Percentiles rank a stretch among this genome's conserved stretches.
Conservation (phyloP, 1,140 invertebrate species). For the Bombus picipes region DNA sequence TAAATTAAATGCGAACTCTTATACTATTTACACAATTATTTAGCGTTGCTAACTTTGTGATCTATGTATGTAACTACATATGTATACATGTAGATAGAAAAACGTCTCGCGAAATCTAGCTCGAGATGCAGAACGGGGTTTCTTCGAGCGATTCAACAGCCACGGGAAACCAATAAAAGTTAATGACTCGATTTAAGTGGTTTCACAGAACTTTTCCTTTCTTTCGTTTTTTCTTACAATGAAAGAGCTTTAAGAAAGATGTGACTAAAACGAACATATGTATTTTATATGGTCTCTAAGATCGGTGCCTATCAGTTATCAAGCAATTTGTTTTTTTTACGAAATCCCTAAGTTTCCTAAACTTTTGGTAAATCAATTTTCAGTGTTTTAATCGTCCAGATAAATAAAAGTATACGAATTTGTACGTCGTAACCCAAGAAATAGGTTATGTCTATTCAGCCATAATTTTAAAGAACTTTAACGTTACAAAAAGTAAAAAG, state of each 20-base stretch:
- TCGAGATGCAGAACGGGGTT: neutral
- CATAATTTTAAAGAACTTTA: neutral
- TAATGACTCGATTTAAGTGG: neutral
- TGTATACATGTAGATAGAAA: no score
- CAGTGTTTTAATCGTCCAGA: neutral
- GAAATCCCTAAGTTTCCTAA: no score
- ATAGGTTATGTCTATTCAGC: conserved; percentile 20
- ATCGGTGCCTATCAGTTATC: neutral
- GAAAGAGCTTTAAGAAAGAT: neutral
- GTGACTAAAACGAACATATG: neutral
- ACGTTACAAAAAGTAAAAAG: no score
- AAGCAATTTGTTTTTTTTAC: neutral
- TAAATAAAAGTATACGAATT: neutral
- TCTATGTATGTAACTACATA: no score
- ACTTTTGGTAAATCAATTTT: no score
- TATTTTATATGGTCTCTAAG: neutral
- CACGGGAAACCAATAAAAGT: conserved; percentile 1
- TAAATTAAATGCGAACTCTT: neutral
- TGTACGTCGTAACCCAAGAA: neutral
- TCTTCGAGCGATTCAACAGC: neutral
- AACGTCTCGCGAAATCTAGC: neutral
- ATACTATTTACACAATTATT: neutral
- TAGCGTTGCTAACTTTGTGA: no score
- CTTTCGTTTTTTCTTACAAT: neutral
- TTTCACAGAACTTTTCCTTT: neutral